phyloP scores from a whole-genome alignment of 2,797 vertebrate species.

The Typhlichthys eigenmanni region DNA sequence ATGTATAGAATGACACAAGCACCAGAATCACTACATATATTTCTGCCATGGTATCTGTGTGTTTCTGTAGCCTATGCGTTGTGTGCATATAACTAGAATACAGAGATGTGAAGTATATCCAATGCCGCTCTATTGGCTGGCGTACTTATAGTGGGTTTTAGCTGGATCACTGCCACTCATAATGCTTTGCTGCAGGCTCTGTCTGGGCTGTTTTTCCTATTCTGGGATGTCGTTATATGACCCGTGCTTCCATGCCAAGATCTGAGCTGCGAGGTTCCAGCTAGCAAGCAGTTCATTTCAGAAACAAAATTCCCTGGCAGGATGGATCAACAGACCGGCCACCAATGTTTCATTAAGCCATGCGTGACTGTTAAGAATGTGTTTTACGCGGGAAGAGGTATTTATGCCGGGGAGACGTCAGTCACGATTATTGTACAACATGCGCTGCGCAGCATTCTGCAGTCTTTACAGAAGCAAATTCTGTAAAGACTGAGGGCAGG shows the following conservation, averaged over 20 bases:
- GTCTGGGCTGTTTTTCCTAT: constrained; percentile 74
- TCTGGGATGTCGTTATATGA: constrained; percentile 77
- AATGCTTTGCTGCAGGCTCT: constrained; percentile 68
- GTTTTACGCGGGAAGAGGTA: constrained; percentile 18
- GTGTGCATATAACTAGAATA: constrained; percentile 13
- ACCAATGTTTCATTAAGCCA: constrained; percentile 49
- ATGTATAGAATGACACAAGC: constrained; percentile 2
- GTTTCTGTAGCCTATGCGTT: neutral
- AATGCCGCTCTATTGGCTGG: constrained; percentile 34
- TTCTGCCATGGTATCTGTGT: neutral
- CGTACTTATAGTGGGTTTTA: constrained; percentile 47
- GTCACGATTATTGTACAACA: neutral
- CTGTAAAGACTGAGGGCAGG: too few relatives aligned
- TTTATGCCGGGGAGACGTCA: constrained; percentile 14
- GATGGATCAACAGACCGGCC: constrained; percentile 30
- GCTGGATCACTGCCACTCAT: constrained; percentile 65
- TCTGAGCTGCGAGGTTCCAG: constrained; percentile 67
- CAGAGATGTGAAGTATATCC: constrained; percentile 24
- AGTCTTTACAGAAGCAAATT: too few relatives aligned
- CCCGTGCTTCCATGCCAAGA: constrained; percentile 67
- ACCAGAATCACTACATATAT: constrained; percentile 1
- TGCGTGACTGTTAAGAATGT: constrained; percentile 41
- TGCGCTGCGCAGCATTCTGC: too few relatives aligned
- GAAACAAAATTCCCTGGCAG: constrained; percentile 22
- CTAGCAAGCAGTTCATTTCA: constrained; percentile 49